These are phyloP conservation scores for Polymixis lichenea DNA, from an alignment of 2,888 invertebrate genomes.

Conservation along the genomic window DNA sequence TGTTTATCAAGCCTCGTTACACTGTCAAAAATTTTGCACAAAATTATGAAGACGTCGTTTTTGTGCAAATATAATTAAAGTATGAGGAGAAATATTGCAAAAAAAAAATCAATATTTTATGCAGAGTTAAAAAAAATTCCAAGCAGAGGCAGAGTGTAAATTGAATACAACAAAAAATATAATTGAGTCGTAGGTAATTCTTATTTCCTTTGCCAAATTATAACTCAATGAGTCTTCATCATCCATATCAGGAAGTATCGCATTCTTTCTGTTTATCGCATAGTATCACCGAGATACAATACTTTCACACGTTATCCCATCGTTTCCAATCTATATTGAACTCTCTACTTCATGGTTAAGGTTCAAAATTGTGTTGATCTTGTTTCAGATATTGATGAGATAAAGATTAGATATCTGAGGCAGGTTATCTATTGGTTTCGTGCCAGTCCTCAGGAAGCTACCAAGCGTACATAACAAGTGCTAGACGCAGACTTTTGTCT, in stretches of 20 bases:
- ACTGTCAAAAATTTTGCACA: too few relatives aligned
- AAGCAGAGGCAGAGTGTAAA: not conserved
- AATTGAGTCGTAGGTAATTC: not conserved
- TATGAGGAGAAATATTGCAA: too few relatives aligned
- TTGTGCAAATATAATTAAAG: too few relatives aligned
- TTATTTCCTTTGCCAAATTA: not conserved
- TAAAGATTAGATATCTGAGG: conserved; percentile 62
- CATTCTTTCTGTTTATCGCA: conserved; percentile 28
- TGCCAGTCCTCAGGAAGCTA: conserved; percentile 54
- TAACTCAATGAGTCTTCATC: not conserved
- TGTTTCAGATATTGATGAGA: conserved; percentile 50
- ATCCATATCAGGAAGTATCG: conserved; percentile 25
- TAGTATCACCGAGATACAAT: conserved; percentile 18
- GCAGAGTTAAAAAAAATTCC: too few relatives aligned
- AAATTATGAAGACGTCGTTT: too few relatives aligned
- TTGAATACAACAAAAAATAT: not conserved
- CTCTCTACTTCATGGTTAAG: conserved; percentile 26
- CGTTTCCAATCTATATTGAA: conserved; percentile 20
- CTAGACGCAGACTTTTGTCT: conserved; percentile 48
- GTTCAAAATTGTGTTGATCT: conserved; percentile 37
- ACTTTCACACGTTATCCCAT: conserved; percentile 38
- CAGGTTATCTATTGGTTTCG: conserved; percentile 66
- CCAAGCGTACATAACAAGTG: conserved; percentile 53
- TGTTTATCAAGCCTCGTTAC: too few relatives aligned
- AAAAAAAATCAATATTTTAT: too few relatives aligned